These are phyloP conservation scores for Myotis davidii DNA, from an alignment of 2,113 vertebrate genomes.

Conservation along the genomic window DNA sequence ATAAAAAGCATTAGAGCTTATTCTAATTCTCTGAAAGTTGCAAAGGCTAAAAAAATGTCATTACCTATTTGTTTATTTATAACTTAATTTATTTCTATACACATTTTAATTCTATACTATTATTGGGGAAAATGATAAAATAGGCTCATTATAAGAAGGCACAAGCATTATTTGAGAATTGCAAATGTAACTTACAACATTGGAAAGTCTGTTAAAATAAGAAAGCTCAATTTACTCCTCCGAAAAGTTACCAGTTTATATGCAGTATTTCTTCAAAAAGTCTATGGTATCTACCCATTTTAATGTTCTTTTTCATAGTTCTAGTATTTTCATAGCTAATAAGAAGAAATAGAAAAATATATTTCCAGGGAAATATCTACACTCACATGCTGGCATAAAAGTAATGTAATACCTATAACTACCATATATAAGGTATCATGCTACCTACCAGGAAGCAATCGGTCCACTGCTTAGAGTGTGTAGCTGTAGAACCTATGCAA, in stretches of 20 bases:
- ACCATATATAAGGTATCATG: neutral
- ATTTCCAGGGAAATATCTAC: neutral
- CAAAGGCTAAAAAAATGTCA: slow-evolving; percentile 59
- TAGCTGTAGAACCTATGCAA: neutral
- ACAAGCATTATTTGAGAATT: slow-evolving; percentile 51
- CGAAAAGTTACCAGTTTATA: slow-evolving; percentile 20
- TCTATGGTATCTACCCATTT: neutral
- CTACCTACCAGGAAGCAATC: neutral
- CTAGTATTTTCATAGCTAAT: slow-evolving; percentile 29
- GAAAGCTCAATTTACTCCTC: slow-evolving; percentile 61
- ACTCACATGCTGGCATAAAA: neutral
- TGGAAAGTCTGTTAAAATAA: slow-evolving; percentile 57
- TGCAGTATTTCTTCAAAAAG: slow-evolving; percentile 42
- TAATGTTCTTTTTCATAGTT: neutral
- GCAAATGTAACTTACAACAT: slow-evolving; percentile 66
- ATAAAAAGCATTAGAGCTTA: slow-evolving; percentile 46
- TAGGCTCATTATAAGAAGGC: slow-evolving; percentile 48
- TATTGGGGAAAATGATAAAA: slow-evolving; percentile 62
- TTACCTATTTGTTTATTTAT: slow-evolving; percentile 60
- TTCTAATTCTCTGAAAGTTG: slow-evolving; percentile 70
- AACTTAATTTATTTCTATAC: slow-evolving; percentile 65
- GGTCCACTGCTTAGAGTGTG: neutral
- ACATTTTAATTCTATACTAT: slow-evolving; percentile 65
- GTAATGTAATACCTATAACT: neutral
- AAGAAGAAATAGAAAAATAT: slow-evolving; percentile 10